These are phyloP conservation scores for Macrobrachium nipponense DNA, from an alignment of 1,140 invertebrate genomes.

Conservation along the genomic window DNA sequence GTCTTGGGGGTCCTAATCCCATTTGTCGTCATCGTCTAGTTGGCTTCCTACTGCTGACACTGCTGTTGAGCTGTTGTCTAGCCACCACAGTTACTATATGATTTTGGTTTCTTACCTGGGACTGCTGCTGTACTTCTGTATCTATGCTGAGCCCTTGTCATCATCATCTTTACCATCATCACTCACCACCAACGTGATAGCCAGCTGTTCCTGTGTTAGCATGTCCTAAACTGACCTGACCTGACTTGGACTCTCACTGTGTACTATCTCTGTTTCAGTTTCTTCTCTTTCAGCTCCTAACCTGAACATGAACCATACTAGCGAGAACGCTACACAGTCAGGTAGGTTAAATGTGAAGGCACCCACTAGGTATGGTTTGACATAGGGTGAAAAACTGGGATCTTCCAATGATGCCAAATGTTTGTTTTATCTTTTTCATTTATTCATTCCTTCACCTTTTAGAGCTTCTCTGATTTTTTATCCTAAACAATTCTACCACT, in stretches of 20 bases:
- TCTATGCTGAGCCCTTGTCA: slow-evolving; percentile 61
- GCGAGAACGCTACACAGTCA: slow-evolving; percentile 60
- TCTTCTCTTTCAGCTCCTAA: slow-evolving; percentile 64
- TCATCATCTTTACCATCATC: slow-evolving; percentile 14
- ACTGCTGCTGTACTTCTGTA: slow-evolving; percentile 55
- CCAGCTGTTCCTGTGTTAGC: slow-evolving; percentile 59
- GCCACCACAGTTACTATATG: slow-evolving; percentile 37
- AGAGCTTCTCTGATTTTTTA: neutral
- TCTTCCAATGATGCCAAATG: slow-evolving; percentile 29
- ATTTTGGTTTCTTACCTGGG: slow-evolving; percentile 37
- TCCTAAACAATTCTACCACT: neutral
- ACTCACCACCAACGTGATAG: slow-evolving; percentile 45
- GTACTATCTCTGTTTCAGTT: slow-evolving; percentile 64
- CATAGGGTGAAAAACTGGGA: slow-evolving; percentile 59
- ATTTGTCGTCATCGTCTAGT: slow-evolving; percentile 26
- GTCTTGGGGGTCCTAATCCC: slow-evolving; percentile 32
- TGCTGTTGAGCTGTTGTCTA: slow-evolving; percentile 18
- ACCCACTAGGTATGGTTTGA: slow-evolving; percentile 54
- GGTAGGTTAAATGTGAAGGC: slow-evolving; percentile 62
- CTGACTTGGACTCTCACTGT: slow-evolving; percentile 62
- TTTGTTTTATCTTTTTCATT: slow-evolving; percentile 22
- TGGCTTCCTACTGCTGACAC: slow-evolving; percentile 52
- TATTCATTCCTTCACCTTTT: slow-evolving; percentile 3
- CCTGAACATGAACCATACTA: slow-evolving; percentile 63
- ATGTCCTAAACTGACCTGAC: slow-evolving; percentile 60